These are phyloP conservation scores for Brachypteracias leptosomus DNA, from an alignment of 2,113 vertebrate genomes.

Conservation along the genomic window DNA sequence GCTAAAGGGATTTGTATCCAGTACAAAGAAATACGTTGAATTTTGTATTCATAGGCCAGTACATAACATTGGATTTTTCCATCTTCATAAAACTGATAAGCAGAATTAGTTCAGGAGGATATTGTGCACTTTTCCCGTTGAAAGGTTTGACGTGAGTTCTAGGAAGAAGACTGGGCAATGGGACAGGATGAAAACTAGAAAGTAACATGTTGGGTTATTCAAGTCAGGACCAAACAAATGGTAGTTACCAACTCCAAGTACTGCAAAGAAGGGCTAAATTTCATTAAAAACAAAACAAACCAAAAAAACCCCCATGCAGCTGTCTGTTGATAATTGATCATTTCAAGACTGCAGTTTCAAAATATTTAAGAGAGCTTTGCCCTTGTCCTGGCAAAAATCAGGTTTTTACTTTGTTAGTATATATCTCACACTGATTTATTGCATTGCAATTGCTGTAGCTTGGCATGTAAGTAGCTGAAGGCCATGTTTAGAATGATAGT, in stretches of 20 bases:
- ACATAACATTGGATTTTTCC: background rate
- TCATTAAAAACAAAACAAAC: slow-evolving; percentile 31
- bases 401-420: slow-evolving; percentile 47
- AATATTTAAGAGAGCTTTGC: slow-evolving; percentile 66
- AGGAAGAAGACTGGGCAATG: background rate
- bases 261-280: slow-evolving; percentile 42
- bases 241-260: slow-evolving; percentile 12
- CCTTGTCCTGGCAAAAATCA: slow-evolving; percentile 52
- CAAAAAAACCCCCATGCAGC: background rate
- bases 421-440: slow-evolving; percentile 47
- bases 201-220: background rate
- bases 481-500: slow-evolving; percentile 34
- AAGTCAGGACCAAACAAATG: slow-evolving; percentile 6
- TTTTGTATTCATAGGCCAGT: background rate
- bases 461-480: slow-evolving; percentile 33
- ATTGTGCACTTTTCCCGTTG: background rate
- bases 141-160: background rate
- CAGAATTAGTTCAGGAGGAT: background rate
- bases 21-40: background rate
- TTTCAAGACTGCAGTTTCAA: slow-evolving; percentile 62
- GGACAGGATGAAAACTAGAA: slow-evolving; percentile 19
- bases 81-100: background rate
- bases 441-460: slow-evolving; percentile 31
- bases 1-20: background rate
- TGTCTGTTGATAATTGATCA: slow-evolving; percentile 72